phyloP scores from a whole-genome alignment of 2,888 invertebrate species.

The Macaria liturata region DNA sequence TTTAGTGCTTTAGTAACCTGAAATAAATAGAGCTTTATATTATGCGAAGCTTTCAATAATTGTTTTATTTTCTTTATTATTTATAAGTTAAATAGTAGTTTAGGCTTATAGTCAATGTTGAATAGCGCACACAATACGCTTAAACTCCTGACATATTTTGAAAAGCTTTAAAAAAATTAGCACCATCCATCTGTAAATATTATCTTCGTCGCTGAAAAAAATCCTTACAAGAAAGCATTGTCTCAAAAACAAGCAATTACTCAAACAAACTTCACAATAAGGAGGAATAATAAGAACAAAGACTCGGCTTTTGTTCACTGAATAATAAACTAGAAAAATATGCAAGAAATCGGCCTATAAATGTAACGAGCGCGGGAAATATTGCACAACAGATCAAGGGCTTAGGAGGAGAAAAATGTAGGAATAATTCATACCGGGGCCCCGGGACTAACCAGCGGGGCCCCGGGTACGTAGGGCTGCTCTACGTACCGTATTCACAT shows the following conservation, averaged over 20 bases:
- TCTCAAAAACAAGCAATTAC: too few relatives aligned
- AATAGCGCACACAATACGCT: too few relatives aligned
- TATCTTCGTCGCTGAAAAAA: too few relatives aligned
- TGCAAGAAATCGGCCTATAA: slow-evolving; percentile 25
- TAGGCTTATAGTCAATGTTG: too few relatives aligned
- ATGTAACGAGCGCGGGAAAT: slow-evolving; percentile 29
- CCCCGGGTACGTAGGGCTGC: slow-evolving; percentile 11
- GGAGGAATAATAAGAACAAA: slow-evolving; percentile 3
- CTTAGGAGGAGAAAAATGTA: slow-evolving; percentile 41
- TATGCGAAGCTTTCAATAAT: too few relatives aligned
- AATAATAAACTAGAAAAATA: slow-evolving; percentile 17
- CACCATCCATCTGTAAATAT: too few relatives aligned
- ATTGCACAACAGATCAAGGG: slow-evolving; percentile 37
- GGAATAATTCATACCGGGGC: slow-evolving; percentile 37
- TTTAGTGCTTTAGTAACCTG: not conserved
- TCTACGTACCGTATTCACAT: too few relatives aligned
- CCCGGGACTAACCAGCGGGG: slow-evolving; percentile 25
- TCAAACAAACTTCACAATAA: not conserved
- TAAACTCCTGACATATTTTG: too few relatives aligned
- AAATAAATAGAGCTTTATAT: slow-evolving; percentile 8
- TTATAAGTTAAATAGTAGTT: too few relatives aligned
- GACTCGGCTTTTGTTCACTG: slow-evolving; percentile 4
- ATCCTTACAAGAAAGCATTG: too few relatives aligned
- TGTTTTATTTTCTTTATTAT: too few relatives aligned
- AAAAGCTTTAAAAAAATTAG: too few relatives aligned